A percentile compares a stretch with the other conserved stretches of the same genome.
phyloP scores from a whole-genome alignment of 92 coral and sea anemone genomes.

The Bergia sp. region DNA sequence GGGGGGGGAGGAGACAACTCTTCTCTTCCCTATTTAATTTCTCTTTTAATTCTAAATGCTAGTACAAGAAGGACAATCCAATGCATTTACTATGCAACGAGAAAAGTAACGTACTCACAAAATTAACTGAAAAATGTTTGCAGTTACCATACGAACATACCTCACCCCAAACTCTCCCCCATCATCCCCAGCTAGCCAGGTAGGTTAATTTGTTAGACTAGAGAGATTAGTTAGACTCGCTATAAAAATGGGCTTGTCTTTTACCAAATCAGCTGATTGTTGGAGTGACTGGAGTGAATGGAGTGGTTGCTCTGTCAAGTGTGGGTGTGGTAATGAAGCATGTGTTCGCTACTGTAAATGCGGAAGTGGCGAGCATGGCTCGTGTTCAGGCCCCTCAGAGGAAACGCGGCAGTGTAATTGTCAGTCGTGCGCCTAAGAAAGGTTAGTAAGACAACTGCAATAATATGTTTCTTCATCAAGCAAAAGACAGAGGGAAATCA shows the following conservation, averaged over 20 bases:
- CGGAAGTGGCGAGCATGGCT: constrained; percentile 36
- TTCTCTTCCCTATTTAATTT: too few species aligned
- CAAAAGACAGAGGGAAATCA: too few species aligned
- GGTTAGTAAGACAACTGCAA: not conserved
- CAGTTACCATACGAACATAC: too few species aligned
- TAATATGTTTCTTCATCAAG: too few species aligned
- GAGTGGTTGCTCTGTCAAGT: constrained; percentile 23
- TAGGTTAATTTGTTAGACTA: not conserved
- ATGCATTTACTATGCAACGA: too few species aligned
- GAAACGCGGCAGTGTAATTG: constrained; percentile 38
- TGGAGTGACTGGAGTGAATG: constrained; percentile 39
- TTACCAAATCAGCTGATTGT: constrained; percentile 21
- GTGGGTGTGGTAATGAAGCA: constrained; percentile 43
- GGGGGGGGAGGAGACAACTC: too few species aligned
- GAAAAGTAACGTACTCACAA: too few species aligned
- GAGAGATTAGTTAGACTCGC: not conserved
- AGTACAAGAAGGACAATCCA: too few species aligned
- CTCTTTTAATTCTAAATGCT: too few species aligned
- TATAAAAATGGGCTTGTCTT: not conserved
- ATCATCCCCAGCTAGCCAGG: not conserved
- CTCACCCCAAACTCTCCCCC: too few species aligned
- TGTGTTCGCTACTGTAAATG: constrained; percentile 40
- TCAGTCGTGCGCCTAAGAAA: constrained; percentile 10
- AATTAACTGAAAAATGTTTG: too few species aligned
- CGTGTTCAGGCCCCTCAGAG: constrained; percentile 38